Base-by-base conservation (phyloP, 1,140 invertebrate species). In the Popillia japonica region DNA sequence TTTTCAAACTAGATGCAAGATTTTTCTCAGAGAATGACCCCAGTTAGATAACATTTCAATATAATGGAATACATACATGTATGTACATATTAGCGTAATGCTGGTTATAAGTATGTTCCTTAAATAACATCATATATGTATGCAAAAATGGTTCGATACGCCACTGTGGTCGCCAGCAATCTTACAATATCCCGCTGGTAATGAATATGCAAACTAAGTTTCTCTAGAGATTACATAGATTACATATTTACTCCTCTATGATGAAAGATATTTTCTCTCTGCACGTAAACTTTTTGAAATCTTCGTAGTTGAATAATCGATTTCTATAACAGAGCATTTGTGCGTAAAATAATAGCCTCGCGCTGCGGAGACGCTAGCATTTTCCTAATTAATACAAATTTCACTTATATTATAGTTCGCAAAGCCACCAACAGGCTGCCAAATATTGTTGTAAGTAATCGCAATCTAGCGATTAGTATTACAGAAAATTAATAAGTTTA, bases 221-320 rank as follows among this genome's bases (percentile, higher is more conserved):
- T 68, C 61, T 68, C 61, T 22, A 9, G 22, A 68, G 61, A 68
- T 68, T 68, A 68, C 61, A 68, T 68, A 68, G 61, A 68, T 68
- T 68, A 68, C 61, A 68, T 68, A 68, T 68, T 68, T 68, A 68
- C 17, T 68, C 61, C 61, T 68, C 7, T 68, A 27, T 68, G 61
- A 68, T 68, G 61, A 68, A 68, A 68, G 61, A 68, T 27, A 68
- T 68, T 68, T 68, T 68, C 61, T 68, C 61, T 34, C 20, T 14
- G 61, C 61, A 68, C 61, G 61, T 68, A 22, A 68, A 14, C 17
- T 68, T 68, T 68, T 20, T 68, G 22, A 68, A 68, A 68, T 68
- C 61, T 68, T 68, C 61, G 61, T 20, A 68, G 61, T 68, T 68
- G 61, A 68, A 68, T 68, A 68, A 68, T 68, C 27, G 61, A 68